Conservation (phyloP, 2,113 vertebrate genomes). For the Nycticryphes semicollaris region DNA sequence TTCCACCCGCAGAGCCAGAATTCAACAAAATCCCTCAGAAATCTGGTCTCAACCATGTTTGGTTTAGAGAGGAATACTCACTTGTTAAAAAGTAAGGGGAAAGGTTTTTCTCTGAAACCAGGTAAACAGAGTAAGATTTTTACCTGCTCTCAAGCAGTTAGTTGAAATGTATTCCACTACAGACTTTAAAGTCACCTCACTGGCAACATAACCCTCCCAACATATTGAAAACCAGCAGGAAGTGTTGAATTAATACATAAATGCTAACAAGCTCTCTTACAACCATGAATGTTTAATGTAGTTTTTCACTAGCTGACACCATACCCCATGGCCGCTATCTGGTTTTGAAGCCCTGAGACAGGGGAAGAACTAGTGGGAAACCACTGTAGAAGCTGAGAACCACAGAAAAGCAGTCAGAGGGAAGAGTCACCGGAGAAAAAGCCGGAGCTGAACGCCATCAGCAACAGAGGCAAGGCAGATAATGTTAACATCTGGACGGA, state of each 20-base stretch:
- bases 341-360: neutral
- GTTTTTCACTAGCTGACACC: slow-evolving; percentile 1
- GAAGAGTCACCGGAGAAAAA: neutral
- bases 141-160: neutral
- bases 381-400: neutral
- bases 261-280: slow-evolving; percentile 30
- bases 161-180: neutral
- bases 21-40: neutral
- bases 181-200: neutral
- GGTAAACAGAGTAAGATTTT: neutral
- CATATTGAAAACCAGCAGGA: slow-evolving; percentile 39
- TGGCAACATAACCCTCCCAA: neutral
- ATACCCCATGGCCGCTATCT: neutral
- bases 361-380: neutral
- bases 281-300: slow-evolving; percentile 34
- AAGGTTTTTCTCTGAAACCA: neutral
- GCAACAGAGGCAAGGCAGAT: neutral
- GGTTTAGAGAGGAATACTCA: neutral
- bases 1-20: neutral
- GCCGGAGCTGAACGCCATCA: neutral
- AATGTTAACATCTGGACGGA: neutral
- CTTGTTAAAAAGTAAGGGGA: neutral
- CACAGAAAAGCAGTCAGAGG: neutral
- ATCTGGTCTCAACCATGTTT: fast-evolving
- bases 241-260: slow-evolving; percentile 50